These are phyloP conservation scores for Leptinotarsa tumamoca DNA, from an alignment of 2,888 invertebrate species.

Conservation along the genomic window DNA sequence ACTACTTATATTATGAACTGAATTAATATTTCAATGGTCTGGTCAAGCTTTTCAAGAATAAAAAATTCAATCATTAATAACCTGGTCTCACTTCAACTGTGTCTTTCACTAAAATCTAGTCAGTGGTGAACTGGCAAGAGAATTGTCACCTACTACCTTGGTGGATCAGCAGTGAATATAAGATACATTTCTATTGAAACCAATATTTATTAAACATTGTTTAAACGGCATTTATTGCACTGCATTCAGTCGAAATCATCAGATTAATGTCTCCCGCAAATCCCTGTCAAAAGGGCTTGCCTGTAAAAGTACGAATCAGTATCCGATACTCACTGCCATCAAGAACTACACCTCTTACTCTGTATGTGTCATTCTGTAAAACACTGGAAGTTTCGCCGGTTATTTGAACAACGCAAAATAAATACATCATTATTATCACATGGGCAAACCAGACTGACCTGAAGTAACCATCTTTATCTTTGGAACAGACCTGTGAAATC, in stretches of 20 bases:
- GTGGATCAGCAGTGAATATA: not conserved
- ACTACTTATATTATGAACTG: too few species aligned
- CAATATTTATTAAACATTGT: not conserved
- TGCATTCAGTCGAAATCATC: not conserved
- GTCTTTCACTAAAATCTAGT: not conserved
- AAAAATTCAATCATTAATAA: not conserved
- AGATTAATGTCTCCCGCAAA: not conserved
- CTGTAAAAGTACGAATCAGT: not conserved
- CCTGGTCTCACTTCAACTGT: not conserved
- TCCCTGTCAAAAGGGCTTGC: not conserved
- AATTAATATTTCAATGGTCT: not conserved
- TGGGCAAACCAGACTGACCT: constrained; percentile 66
- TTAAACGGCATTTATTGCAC: not conserved
- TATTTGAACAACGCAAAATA: constrained; percentile 46
- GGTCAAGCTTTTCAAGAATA: not conserved
- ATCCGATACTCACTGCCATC: constrained; percentile 1
- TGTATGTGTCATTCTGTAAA: not conserved
- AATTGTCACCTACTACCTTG: not conserved
- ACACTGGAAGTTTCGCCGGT: constrained; percentile 17
- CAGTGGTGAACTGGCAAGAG: not conserved
- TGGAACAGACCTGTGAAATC: constrained; percentile 42
- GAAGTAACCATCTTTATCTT: constrained; percentile 43
- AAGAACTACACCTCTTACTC: not conserved
- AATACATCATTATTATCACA: constrained; percentile 63
- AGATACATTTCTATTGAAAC: not conserved